Base-by-base conservation (phyloP, 1,140 invertebrate species). In the Nasonia longicornis region DNA sequence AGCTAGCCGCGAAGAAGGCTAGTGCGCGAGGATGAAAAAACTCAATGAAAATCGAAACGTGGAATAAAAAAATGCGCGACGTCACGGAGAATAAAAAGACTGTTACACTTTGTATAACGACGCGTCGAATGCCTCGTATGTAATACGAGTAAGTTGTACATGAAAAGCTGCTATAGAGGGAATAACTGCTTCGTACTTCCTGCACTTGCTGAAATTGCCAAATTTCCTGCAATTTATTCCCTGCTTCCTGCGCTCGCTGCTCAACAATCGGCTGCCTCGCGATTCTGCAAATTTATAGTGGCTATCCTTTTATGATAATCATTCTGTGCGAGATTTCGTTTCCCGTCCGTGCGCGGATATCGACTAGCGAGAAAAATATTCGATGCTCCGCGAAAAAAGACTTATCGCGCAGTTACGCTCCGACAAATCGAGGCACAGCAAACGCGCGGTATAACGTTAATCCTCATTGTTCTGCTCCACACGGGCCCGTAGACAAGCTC, bases 211-310 rank as follows among this genome's bases (percentile, higher is more conserved):
- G 14, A 76, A 76, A 81, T 52, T 76, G 29, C 64, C 64, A 63
- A 80, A 80, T 75, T 80, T 80, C 72, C 52, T 72, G 48, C 20
- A 79, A 80, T 66, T 74, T 31, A 58, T 75, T 63, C 45, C 35
- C 35, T 14, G 29, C 22, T 80, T 80, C 79, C 66, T 48, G 58
- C 63, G 20, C 12, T 42, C 4, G 16, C 3, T 35, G 12, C 35
- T 69, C 67, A 58, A 71, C 31, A 45, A 79, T 52, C 16, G 31
- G 35, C 31, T 72, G 22, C 35, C 31, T 72, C 70, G 3, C 70
- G 70, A 35, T 35, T 52, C 52, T 58, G 52, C 52, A 58, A 58
- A 58, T 58, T 58, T 58, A 58, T 58, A 58, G 52, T 58, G 52
- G 52, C 52, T 3, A 58, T 58, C 52, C 52, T 58, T 58, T 58